A percentile compares a stretch with the other conserved stretches of the same genome.
phyloP scores from a whole-genome alignment of 2,888 invertebrate genomes.

The Myopa tessellatipennis region DNA sequence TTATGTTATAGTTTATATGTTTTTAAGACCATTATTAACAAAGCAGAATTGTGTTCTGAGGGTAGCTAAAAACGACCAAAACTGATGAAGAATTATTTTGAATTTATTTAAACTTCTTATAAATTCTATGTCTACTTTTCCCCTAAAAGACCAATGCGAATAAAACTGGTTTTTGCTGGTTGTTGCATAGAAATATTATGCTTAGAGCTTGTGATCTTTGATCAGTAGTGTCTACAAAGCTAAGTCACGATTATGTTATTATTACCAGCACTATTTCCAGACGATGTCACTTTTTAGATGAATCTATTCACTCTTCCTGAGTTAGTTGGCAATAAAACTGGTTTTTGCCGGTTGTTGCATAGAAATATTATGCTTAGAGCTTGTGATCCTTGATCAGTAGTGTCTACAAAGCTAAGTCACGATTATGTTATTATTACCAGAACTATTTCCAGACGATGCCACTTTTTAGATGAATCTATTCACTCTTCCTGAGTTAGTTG shows the following conservation, averaged over 20 bases:
- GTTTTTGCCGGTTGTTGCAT: no score
- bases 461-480: conserved; percentile 30
- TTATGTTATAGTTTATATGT: no score
- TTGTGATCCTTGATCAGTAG: conserved; percentile 46
- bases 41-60: no score
- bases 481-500: conserved; percentile 42
- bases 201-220: conserved; percentile 7
- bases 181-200: not conserved
- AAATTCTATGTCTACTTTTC: not conserved
- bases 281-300: conserved; percentile 15
- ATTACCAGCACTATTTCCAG: not conserved
- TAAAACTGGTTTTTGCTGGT: no score
- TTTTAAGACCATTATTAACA: no score
- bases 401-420: conserved; percentile 12
- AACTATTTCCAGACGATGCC: not conserved
- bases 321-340: conserved; percentile 51
- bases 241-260: not conserved
- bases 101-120: not conserved
- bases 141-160: no score
- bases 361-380: no score
- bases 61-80: no score
- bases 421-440: not conserved
- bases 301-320: conserved; percentile 34
- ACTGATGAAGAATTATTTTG: no score
- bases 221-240: not conserved